Conservation (phyloP, 2,113 vertebrate species). For the Bagarius yarrelli region DNA sequence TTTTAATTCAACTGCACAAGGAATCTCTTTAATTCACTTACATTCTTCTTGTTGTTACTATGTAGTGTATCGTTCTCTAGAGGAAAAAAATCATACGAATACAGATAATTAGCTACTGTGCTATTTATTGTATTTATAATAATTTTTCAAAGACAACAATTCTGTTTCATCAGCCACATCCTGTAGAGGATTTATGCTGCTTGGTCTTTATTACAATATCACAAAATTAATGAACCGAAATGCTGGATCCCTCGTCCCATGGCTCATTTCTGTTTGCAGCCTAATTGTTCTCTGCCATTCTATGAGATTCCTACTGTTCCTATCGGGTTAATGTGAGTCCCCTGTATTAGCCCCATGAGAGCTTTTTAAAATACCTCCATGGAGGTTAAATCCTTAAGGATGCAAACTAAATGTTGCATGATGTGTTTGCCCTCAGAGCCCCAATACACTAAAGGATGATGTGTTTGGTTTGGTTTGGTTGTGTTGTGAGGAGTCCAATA, state of each 20-base stretch:
- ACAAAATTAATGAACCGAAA: constrained; percentile 18
- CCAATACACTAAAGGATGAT: neutral
- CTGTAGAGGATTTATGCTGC: constrained; percentile 30
- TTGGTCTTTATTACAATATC: neutral
- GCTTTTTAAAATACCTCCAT: neutral
- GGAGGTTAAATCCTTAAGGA: neutral
- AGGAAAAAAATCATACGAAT: constrained; percentile 21
- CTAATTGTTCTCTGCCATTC: constrained; percentile 1
- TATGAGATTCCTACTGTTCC: neutral
- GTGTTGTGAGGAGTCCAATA: neutral
- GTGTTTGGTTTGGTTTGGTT: neutral
- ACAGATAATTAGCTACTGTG: constrained; percentile 41
- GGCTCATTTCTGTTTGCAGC: constrained; percentile 18
- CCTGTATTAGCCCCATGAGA: neutral
- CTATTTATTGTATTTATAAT: constrained; percentile 40
- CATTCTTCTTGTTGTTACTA: constrained; percentile 23
- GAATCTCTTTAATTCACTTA: neutral
- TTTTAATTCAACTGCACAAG: neutral
- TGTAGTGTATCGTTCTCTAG: neutral
- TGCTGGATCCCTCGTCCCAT: neutral
- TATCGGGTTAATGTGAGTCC: neutral
- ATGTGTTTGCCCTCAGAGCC: neutral
- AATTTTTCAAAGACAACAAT: constrained; percentile 35
- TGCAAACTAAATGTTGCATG: neutral
- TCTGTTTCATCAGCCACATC: neutral